Evolutionary conservation across 2,797 vertebrate genomes (phyloP).

Genomic region (Melanotaenia boesemani): DNA sequence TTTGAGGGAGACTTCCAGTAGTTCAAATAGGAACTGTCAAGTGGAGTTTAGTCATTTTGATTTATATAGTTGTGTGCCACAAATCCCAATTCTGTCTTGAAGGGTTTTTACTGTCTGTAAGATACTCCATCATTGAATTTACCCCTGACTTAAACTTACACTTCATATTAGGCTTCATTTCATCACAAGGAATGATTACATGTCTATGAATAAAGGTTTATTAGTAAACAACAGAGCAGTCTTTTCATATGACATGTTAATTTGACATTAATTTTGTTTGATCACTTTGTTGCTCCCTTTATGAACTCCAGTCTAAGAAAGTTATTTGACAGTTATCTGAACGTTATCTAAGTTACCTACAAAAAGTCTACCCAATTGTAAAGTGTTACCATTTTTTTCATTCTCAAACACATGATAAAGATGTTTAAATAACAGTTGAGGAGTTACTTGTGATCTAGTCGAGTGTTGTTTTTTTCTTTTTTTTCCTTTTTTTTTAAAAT

Average conservation of each 20-base stretch:
- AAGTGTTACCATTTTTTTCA: too few species aligned
- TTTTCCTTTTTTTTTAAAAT: neutral
- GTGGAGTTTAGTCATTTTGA: neutral
- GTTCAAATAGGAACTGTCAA: neutral
- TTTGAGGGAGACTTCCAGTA: neutral
- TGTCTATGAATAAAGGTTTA: neutral
- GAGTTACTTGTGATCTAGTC: conserved; percentile 1
- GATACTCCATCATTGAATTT: neutral
- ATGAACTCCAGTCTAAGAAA: too few species aligned
- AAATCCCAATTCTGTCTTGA: neutral
- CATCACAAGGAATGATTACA: neutral
- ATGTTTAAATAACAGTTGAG: too few species aligned
- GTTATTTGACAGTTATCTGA: too few species aligned
- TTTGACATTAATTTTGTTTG: neutral
- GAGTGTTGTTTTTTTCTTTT: neutral
- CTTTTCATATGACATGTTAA: neutral
- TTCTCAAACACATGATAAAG: too few species aligned
- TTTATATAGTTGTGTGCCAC: neutral
- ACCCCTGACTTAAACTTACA: neutral
- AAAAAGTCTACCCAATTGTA: too few species aligned
- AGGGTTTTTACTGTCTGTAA: neutral
- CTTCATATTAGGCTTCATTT: neutral
- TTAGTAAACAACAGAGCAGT: neutral
- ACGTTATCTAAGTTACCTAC: too few species aligned
- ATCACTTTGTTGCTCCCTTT: neutral